Base-by-base conservation (phyloP, 1,140 invertebrate genomes). In the Pomacea maculata region DNA sequence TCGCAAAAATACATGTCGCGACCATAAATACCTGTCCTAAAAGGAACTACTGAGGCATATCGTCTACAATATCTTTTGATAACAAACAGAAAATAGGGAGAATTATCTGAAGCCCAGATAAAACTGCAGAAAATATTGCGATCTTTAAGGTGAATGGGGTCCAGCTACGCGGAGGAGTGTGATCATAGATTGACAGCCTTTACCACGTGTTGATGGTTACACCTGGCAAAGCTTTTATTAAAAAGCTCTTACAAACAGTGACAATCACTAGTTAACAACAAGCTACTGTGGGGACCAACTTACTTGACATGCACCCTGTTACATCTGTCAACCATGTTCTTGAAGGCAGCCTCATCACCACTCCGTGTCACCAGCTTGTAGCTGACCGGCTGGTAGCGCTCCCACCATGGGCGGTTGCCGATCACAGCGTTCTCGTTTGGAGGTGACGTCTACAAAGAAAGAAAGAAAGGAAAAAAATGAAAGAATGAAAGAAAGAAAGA, bases 361-460 rank as follows among this genome's bases (percentile, higher is more conserved):
- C 95, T 96, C 73, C 96, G 92, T 0, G 95, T 87, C 4, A 78
- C 75, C 25, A 89, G 67, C 71, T 88, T 86, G 89, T 98, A 98
- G 11, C 96, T 97, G 75, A 98, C 94, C 0, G 96, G 95, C 89
- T 98, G 97, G 85, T 98, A 98, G 14, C 96, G 92, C 90, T 97
- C 96, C 92, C 94, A 93, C 93, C 97, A 96, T 9, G 88, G 87
- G 19, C 87, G 77, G 57, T 81, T 85, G 17, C 83, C 87, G 0
- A 88, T 83, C 12, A 89, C 80, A 5, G 81, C 80, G 71, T 89
- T 86, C 75, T 89, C 88, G 77, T 79, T 86, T 6, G 86, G 83
- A 5, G 88, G 89, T 0, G 87, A 89, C n/a, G 88, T 84, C 89
- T 89, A 75, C 15, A 77, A 64, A 74, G 25, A 21, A 61, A 21